phyloP scores from a whole-genome alignment of 2,113 vertebrate species.

The Nerophis ophidion region DNA sequence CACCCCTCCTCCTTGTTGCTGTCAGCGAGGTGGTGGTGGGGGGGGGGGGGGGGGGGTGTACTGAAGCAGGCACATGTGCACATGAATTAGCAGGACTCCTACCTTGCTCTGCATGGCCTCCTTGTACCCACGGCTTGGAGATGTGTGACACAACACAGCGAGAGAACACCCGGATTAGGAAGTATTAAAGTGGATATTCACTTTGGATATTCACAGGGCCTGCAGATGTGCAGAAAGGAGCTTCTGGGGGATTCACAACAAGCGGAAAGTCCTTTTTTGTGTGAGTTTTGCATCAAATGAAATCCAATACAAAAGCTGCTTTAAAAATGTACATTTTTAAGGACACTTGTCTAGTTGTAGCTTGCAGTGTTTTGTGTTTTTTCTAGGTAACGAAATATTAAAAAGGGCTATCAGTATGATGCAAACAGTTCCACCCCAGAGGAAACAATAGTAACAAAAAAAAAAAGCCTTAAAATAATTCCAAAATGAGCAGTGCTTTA shows the following conservation, averaged over 20 bases:
- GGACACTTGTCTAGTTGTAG: no score
- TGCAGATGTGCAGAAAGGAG: background rate
- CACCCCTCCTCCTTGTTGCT: constrained; percentile 68
- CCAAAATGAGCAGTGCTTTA: no score
- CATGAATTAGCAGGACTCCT: constrained; percentile 69
- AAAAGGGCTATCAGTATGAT: no score
- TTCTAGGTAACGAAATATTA: no score
- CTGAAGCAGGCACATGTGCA: constrained; percentile 76
- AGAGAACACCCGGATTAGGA: constrained; percentile 53
- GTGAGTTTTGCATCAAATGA: background rate
- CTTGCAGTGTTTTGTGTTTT: no score
- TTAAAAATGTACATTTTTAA: no score
- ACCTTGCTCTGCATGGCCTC: constrained; percentile 15
- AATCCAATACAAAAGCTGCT: no score
- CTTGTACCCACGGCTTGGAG: constrained; percentile 33
- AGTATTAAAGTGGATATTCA: constrained; percentile 56
- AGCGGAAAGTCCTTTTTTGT: background rate
- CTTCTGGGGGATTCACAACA: background rate
- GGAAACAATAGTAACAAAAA: no score
- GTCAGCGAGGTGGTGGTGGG: constrained; percentile 47
- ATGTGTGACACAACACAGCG: constrained; percentile 51
- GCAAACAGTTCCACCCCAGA: no score
- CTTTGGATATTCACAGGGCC: constrained; percentile 55
- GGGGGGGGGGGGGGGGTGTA: constrained; percentile 36
- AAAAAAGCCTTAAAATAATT: no score